Evolutionary conservation across 2,888 invertebrate genomes (phyloP).

Genomic region (Hirtodrosophila trivittata): DNA sequence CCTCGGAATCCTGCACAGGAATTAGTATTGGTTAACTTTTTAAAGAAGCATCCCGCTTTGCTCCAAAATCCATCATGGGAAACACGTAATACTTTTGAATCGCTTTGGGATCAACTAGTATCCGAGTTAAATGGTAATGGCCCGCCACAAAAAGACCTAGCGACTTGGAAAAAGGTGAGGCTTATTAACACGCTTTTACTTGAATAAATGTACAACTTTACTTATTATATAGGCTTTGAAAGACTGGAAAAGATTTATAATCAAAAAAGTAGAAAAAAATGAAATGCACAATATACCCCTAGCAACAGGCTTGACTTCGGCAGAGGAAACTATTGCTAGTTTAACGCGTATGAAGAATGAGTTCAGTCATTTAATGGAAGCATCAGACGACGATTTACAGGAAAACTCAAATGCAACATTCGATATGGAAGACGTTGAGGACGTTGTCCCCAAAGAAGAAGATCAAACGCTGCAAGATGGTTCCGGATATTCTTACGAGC

Average conservation of each 20-base stretch:
- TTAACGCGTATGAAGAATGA: conserved; percentile 64
- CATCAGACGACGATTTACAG: conserved; percentile 63
- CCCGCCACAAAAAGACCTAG: conserved; percentile 60
- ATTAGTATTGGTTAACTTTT: conserved; percentile 52
- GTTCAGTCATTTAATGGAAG: conserved; percentile 53
- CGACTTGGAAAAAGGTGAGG: conserved; percentile 63
- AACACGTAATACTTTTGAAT: conserved; percentile 48
- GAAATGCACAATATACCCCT: conserved; percentile 65
- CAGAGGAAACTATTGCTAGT: conserved; percentile 65
- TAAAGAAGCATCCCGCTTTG: conserved; percentile 57
- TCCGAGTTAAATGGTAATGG: conserved; percentile 51
- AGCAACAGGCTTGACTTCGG: conserved; percentile 55
- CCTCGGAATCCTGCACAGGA: conserved; percentile 62
- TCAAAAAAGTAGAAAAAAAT: conserved; percentile 66
- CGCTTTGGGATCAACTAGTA: conserved; percentile 60
- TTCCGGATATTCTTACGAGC: conserved; percentile 56
- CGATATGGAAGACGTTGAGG: conserved; percentile 64
- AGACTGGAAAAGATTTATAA: conserved; percentile 67
- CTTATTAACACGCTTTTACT: not conserved
- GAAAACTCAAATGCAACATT: conserved; percentile 54
- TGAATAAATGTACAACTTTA: not conserved
- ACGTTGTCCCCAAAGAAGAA: conserved; percentile 65
- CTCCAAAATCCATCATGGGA: conserved; percentile 66
- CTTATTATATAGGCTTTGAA: conserved; percentile 48
- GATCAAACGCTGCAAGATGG: conserved; percentile 48